Conservation (phyloP, 2,113 vertebrate genomes). For the Cyanoderma ruficeps region DNA sequence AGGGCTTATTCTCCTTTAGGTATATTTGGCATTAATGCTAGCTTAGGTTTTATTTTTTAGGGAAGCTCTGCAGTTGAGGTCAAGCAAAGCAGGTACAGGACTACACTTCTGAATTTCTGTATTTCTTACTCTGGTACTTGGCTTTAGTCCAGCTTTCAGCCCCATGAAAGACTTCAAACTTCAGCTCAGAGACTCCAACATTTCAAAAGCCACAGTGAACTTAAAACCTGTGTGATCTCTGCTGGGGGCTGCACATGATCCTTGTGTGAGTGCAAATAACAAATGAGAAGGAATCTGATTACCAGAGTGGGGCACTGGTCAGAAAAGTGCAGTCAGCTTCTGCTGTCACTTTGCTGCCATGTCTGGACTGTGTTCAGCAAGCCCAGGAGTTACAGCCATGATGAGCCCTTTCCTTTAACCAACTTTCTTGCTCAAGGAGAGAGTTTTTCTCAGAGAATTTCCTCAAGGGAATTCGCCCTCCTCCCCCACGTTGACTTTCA, state of each 20-base stretch:
- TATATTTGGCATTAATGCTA: neutral
- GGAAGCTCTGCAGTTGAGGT: neutral
- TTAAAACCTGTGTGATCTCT: neutral
- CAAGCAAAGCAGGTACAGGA: neutral
- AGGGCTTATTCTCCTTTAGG: neutral
- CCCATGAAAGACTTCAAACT: neutral
- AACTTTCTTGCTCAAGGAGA: neutral
- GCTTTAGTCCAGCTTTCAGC: neutral
- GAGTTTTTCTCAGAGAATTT: neutral
- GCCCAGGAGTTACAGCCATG: neutral
- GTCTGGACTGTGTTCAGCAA: neutral
- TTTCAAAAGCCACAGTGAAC: neutral
- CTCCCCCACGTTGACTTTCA: neutral
- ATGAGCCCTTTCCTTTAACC: neutral
- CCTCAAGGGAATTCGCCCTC: neutral
- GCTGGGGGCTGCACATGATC: neutral
- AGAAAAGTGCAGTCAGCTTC: neutral
- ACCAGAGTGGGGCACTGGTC: neutral
- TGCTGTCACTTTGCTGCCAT: neutral
- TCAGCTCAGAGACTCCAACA: neutral
- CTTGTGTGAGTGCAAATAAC: neutral
- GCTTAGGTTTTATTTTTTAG: neutral
- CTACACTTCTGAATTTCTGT: neutral
- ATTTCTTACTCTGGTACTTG: neutral
- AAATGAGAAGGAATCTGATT: neutral